Percentiles rank a stretch among this genome's conserved stretches.
These are phyloP conservation scores for Abscondita cerata DNA, from an alignment of 2,888 invertebrate genomes.

Conservation along the genomic window DNA sequence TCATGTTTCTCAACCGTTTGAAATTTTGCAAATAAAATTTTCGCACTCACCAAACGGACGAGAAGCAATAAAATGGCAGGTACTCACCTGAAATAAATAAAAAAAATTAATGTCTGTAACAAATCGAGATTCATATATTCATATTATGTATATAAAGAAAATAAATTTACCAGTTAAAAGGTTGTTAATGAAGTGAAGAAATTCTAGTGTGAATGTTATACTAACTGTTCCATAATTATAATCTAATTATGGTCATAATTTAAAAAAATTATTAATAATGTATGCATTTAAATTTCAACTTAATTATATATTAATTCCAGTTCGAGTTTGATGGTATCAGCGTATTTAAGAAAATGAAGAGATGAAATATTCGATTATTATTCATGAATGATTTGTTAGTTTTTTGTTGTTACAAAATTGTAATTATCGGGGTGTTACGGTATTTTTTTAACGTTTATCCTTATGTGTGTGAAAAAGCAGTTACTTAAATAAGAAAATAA, in stretches of 20 bases:
- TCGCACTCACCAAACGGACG: too few relatives aligned
- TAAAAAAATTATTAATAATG: not conserved
- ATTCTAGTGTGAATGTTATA: not conserved
- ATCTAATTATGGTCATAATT: constrained; percentile 7
- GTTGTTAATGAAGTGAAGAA: constrained; percentile 1
- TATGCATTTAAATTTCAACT: constrained; percentile 7
- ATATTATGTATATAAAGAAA: too few relatives aligned
- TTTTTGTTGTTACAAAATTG: not conserved
- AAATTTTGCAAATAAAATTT: too few relatives aligned
- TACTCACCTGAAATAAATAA: too few relatives aligned
- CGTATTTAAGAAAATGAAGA: constrained; percentile 8
- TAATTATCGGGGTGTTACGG: constrained; percentile 8
- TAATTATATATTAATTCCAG: constrained; percentile 9
- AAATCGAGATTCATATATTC: too few relatives aligned
- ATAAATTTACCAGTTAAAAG: too few relatives aligned
- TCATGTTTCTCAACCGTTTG: too few relatives aligned
- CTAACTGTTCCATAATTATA: not conserved
- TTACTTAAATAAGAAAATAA: constrained; percentile 5
- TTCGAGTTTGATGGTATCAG: constrained; percentile 3
- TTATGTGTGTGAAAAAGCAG: constrained; percentile 4
- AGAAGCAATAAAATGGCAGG: too few relatives aligned
- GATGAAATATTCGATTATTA: constrained; percentile 12
- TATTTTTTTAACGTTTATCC: not conserved
- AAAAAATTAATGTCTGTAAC: too few relatives aligned
- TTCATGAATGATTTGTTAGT: constrained; percentile 9